Percentiles rank a stretch among this genome's conserved stretches.
Conservation (phyloP, 2,113 vertebrate species). For the Crypturellus undulatus region DNA sequence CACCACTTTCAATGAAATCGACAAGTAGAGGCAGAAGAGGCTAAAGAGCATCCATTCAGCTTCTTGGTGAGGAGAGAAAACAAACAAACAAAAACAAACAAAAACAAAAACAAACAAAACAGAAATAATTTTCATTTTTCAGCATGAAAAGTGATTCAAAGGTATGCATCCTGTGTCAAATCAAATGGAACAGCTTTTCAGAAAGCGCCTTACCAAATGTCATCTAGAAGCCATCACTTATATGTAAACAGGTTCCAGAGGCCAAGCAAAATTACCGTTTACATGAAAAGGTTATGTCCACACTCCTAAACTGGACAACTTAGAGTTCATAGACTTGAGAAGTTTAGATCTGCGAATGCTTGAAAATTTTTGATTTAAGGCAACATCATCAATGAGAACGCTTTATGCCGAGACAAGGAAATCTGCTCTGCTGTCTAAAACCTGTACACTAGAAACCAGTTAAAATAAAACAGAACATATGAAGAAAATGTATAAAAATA, state of each 20-base stretch:
- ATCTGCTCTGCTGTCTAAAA: not conserved
- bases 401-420: not conserved
- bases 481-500: not conserved
- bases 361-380: not conserved
- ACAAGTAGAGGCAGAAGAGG: not conserved
- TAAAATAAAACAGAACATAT: not conserved
- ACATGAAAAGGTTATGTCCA: not conserved
- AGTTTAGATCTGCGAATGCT: not conserved
- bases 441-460: not conserved
- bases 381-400: not conserved
- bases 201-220: not conserved
- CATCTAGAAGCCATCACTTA: not conserved
- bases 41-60: rapidly evolving
- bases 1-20: not conserved
- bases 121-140: not conserved
- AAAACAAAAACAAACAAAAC: too few relatives aligned
- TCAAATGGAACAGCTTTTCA: not conserved
- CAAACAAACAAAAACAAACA: too few relatives aligned
- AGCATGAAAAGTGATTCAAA: not conserved
- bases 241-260: not conserved
- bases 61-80: not conserved
- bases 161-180: not conserved
- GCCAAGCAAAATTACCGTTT: not conserved
- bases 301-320: not conserved
- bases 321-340: not conserved